A percentile compares a stretch with the other conserved stretches of the same genome.
Evolutionary conservation across 2,113 vertebrate genomes (phyloP).

Genomic region (Centropus unirufus): DNA sequence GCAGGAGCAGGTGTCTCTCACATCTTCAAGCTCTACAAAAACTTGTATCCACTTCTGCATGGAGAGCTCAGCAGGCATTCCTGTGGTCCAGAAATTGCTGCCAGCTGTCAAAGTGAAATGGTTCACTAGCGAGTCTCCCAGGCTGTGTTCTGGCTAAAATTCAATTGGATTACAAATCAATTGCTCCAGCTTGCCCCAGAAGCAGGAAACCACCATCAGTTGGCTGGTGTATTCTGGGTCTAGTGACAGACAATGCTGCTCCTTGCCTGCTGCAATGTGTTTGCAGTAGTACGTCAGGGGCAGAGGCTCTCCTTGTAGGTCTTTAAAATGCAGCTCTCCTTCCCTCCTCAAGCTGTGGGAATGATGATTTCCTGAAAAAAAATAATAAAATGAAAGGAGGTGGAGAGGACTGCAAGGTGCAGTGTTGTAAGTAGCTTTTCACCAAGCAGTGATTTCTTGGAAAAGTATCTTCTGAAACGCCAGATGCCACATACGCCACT

Average conservation of each 20-base stretch:
- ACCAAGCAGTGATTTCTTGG: background rate
- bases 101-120: conserved; percentile 34
- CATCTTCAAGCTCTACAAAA: background rate
- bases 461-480: background rate
- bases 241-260: background rate
- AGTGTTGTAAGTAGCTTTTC: background rate
- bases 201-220: conserved; percentile 37
- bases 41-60: background rate
- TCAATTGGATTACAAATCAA: conserved; percentile 34
- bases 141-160: background rate
- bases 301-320: background rate
- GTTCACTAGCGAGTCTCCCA: background rate
- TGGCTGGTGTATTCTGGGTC: background rate
- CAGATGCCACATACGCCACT: background rate
- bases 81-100: background rate
- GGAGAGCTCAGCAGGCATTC: background rate
- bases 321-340: background rate
- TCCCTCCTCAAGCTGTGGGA: background rate
- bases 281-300: background rate
- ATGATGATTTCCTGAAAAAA: background rate
- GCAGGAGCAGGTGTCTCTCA: conserved; percentile 40
- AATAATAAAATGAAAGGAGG: background rate
- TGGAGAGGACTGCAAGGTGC: background rate
- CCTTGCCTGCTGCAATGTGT: background rate
- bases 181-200: conserved; percentile 14